These are phyloP conservation scores for Hoplostethus atlanticus DNA, from an alignment of 2,797 vertebrate species.

Conservation along the genomic window DNA sequence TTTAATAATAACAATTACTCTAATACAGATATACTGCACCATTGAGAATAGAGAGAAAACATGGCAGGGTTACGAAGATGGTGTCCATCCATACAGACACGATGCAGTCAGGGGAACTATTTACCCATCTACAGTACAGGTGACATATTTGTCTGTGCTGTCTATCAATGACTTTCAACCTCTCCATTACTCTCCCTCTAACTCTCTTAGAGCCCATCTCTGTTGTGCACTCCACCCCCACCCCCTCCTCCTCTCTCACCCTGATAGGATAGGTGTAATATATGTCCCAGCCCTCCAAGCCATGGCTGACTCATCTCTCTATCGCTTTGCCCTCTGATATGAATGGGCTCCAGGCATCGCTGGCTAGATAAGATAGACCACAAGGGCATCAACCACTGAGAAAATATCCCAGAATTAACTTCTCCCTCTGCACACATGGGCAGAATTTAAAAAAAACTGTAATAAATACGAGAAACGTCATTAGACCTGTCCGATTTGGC, in stretches of 20 bases:
- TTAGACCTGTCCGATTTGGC: slow-evolving; percentile 4
- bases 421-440: slow-evolving; percentile 31
- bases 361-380: slow-evolving; percentile 51
- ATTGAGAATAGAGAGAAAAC: neutral
- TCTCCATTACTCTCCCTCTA: slow-evolving; percentile 31
- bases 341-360: slow-evolving; percentile 62
- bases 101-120: neutral
- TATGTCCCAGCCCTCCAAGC: slow-evolving; percentile 59
- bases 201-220: slow-evolving; percentile 44
- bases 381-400: slow-evolving; percentile 38
- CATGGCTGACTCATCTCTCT: slow-evolving; percentile 76
- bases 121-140: neutral
- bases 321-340: slow-evolving; percentile 56
- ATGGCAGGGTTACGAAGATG: neutral
- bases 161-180: slow-evolving; percentile 36
- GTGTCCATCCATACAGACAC: neutral
- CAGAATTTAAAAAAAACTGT: slow-evolving; percentile 31
- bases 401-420: slow-evolving; percentile 51
- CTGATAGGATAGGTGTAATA: slow-evolving; percentile 62
- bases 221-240: slow-evolving; percentile 32
- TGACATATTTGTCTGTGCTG: slow-evolving; percentile 1
- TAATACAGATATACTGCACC: neutral
- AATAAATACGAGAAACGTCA: slow-evolving; percentile 25
- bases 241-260: slow-evolving; percentile 20
- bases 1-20: neutral